Evolutionary conservation across 2,888 invertebrate species (phyloP).

Genomic region (Andrena praecox): DNA sequence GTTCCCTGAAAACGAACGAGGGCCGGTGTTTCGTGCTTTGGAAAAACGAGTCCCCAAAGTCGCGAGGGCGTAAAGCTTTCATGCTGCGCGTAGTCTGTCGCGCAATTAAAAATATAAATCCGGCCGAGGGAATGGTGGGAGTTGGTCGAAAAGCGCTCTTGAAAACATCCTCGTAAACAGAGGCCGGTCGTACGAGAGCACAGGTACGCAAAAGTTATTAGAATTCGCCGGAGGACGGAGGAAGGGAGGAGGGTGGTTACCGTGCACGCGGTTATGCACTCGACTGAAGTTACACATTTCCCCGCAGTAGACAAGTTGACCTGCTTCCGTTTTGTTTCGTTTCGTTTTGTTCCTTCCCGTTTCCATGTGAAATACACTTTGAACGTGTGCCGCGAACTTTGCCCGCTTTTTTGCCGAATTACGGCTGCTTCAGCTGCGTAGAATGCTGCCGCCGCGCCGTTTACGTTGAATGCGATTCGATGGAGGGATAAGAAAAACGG

Average conservation of each 20-base stretch:
- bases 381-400: neutral
- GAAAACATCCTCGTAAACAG: slow-evolving; percentile 7
- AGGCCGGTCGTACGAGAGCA: neutral
- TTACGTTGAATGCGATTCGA: neutral
- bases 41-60: slow-evolving; percentile 3
- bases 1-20: neutral
- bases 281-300: slow-evolving; percentile 38
- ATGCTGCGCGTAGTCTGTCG: neutral
- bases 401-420: neutral
- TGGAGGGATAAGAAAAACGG: neutral
- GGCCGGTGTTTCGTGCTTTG: neutral
- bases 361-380: neutral
- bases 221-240: slow-evolving; percentile 9
- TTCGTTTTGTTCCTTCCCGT: too few relatives aligned
- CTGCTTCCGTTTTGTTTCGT: slow-evolving; percentile 20
- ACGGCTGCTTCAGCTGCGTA: neutral
- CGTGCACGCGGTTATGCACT: slow-evolving; percentile 17
- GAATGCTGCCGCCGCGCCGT: neutral
- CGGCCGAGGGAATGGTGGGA: neutral
- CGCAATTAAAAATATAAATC: slow-evolving; percentile 47
- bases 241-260: neutral
- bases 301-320: slow-evolving; percentile 26
- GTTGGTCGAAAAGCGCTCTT: slow-evolving; percentile 12
- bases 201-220: slow-evolving; percentile 22
- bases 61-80: neutral